phyloP scores from a whole-genome alignment of 1,140 invertebrate genomes.

The Aphaenogaster floridana region DNA sequence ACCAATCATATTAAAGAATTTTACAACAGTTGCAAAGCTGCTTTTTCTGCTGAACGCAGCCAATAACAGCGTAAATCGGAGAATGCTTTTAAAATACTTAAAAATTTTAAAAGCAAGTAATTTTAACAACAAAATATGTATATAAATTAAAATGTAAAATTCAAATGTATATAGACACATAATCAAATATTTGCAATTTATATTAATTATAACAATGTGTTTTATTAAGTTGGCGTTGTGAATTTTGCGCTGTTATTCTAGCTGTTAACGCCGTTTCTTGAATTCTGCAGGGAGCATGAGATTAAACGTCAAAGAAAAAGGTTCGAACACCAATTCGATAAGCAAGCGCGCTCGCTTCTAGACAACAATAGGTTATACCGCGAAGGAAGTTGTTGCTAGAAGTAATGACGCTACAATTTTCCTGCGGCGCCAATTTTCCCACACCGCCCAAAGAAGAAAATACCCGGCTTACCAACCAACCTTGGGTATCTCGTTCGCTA shows the following conservation, averaged over 20 bases:
- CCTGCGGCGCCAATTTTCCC: slow-evolving; percentile 45
- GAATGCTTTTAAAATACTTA: background rate
- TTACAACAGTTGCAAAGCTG: too few relatives aligned
- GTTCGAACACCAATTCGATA: slow-evolving; percentile 12
- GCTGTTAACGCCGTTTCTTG: background rate
- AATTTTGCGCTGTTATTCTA: background rate
- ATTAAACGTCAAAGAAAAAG: slow-evolving; percentile 27
- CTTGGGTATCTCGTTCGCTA: background rate
- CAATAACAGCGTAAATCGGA: background rate
- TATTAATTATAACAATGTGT: background rate
- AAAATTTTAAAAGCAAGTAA: background rate
- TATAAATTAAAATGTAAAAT: background rate
- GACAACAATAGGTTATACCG: slow-evolving; percentile 46
- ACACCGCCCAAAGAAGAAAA: slow-evolving; percentile 38
- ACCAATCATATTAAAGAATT: too few relatives aligned
- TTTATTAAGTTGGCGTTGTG: background rate
- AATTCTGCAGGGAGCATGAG: background rate
- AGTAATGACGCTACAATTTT: slow-evolving; percentile 61
- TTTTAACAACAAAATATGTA: background rate
- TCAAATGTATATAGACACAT: background rate
- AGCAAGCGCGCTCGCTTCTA: slow-evolving; percentile 21
- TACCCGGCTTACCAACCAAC: slow-evolving; percentile 30
- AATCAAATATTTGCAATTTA: background rate
- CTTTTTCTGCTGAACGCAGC: too few relatives aligned
- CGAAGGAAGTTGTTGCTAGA: slow-evolving; percentile 35